phyloP scores from a whole-genome alignment of 1,140 invertebrate species.

The Kradibia gibbosae region DNA sequence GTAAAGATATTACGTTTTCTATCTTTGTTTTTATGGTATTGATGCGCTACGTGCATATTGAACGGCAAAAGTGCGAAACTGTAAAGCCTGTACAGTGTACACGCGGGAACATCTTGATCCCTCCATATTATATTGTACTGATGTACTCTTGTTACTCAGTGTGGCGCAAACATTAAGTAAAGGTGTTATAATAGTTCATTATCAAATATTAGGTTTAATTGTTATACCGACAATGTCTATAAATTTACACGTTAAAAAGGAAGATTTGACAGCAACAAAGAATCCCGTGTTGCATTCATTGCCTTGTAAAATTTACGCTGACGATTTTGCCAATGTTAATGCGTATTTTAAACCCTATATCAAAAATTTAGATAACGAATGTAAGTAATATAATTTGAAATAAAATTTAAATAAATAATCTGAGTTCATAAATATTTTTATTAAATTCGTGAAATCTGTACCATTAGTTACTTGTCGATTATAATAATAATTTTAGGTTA shows the following conservation, averaged over 20 bases:
- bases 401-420: no score
- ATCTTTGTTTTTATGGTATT: not conserved
- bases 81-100: no score
- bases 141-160: no score
- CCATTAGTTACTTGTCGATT: no score
- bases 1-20: not conserved
- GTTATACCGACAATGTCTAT: constrained; percentile 59
- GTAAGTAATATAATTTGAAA: constrained; percentile 56
- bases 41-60: not conserved
- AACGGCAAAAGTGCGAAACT: not conserved
- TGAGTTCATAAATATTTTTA: no score
- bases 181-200: no score
- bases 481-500: constrained; percentile 39
- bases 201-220: no score
- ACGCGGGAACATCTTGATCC: no score
- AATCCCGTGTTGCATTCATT: constrained; percentile 77
- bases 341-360: constrained; percentile 80
- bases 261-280: constrained; percentile 65
- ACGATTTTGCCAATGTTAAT: constrained; percentile 80
- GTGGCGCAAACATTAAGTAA: no score
- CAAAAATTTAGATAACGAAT: constrained; percentile 67
- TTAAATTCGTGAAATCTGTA: no score
- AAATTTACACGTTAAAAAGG: constrained; percentile 72
- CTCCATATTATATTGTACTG: no score
- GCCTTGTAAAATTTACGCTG: constrained; percentile 81